Percentiles rank a stretch among this genome's conserved stretches.
Evolutionary conservation across 1,140 invertebrate genomes (phyloP).

Genomic region (Oreohelix idahoensis): DNA sequence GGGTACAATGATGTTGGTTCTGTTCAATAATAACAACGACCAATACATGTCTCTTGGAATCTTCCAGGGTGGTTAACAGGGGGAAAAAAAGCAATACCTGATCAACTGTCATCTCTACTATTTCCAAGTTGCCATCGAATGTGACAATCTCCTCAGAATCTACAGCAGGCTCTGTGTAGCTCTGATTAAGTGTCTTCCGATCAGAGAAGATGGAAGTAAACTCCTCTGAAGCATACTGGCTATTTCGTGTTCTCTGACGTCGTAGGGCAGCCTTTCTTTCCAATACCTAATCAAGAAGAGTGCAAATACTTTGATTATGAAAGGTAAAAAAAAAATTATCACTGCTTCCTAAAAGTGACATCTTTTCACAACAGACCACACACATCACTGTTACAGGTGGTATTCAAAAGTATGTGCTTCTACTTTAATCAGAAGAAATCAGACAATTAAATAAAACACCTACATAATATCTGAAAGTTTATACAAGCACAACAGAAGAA

Average conservation of each 20-base stretch:
- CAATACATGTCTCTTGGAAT: too few relatives aligned
- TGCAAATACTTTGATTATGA: not conserved
- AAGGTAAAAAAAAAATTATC: not conserved
- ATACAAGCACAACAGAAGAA: too few relatives aligned
- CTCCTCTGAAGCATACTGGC: slow-evolving; percentile 72
- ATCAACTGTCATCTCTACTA: slow-evolving; percentile 42
- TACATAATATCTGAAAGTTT: too few relatives aligned
- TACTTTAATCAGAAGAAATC: too few relatives aligned
- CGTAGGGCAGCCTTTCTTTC: slow-evolving; percentile 65
- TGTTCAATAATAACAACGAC: too few relatives aligned
- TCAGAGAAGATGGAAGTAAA: slow-evolving; percentile 72
- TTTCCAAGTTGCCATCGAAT: slow-evolving; percentile 45
- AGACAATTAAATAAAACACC: too few relatives aligned
- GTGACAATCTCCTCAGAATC: slow-evolving; percentile 42
- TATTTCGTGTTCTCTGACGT: slow-evolving; percentile 68
- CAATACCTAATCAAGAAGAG: slow-evolving; percentile 44
- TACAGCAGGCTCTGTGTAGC: slow-evolving; percentile 50
- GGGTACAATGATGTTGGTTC: too few relatives aligned
- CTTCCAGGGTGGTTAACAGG: too few relatives aligned
- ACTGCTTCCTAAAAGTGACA: too few relatives aligned
- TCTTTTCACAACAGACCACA: too few relatives aligned
- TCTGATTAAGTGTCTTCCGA: slow-evolving; percentile 60
- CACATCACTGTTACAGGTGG: too few relatives aligned
- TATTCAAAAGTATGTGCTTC: too few relatives aligned
- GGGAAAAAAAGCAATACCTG: slow-evolving; percentile 10